Evolutionary conservation across 1,140 invertebrate genomes (phyloP), one percentile per base, ranked within the genome.

Genomic region (Drosophila pseudoananassae): DNA sequence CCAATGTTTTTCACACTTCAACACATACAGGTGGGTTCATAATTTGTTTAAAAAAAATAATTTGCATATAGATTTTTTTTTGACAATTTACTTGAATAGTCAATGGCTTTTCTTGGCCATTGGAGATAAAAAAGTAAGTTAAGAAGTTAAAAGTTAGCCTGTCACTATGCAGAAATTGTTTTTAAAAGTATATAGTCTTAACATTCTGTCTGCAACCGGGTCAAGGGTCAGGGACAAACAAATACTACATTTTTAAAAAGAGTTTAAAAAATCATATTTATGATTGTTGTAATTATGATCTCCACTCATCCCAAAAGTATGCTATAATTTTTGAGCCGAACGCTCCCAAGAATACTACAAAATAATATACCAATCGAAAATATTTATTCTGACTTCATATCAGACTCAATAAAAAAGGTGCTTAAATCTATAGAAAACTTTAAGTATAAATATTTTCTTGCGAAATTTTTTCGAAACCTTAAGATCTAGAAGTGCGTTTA

Each of bases 361-460:
- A 7, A 29, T 27, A 29, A 10, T 69, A 33, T 23, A 63, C 43
- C 25, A 73, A 77, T 77, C 23, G 77, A 80, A 74, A 63, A 74
- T 77, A 63, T 85, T 84, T 87, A 85, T 85, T 85, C 82, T 78
- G 82, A 87, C 29, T 87, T 78, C 29, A 43, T 51, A 77, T 81
- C 77, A 85, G 60, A 78, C 64, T 38, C 64, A 70, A 53, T 73
- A 73, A 65, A 83, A 46, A 60, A 38, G 58, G 33, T 25, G 50
- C 79, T 82, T 83, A 83, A 31, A n/a, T 57, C 69, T 82, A 78
- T 47, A 46, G 50, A 60, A 78, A 78, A 47, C 43, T 49, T 54
- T 82, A 82, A 59, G 60, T 49, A 78, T 78, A 81, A 87, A 87
- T 81, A 82, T 70, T 78, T 63, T 75, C 23, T n/a, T 31, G 31